Evolutionary conservation across 1,140 invertebrate genomes (phyloP).

Genomic region (Drosophila ercepeae): DNA sequence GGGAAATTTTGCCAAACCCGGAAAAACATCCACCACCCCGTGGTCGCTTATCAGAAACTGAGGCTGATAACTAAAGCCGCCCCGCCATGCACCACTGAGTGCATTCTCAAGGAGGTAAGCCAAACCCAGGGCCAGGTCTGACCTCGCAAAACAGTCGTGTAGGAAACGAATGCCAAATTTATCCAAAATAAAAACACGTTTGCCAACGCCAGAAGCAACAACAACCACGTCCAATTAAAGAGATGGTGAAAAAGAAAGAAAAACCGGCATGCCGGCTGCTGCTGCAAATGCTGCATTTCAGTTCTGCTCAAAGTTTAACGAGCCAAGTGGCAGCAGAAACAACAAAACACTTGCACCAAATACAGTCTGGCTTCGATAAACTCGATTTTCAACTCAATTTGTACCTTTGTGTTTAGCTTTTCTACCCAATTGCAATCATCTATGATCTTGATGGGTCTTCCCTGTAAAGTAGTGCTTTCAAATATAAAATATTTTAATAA

Average conservation of each 20-base stretch:
- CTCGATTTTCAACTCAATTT: neutral
- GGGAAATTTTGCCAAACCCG: too few relatives aligned
- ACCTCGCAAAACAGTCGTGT: conserved; percentile 55
- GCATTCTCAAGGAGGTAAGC: conserved; percentile 53
- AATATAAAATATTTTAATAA: neutral
- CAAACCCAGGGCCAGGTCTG: conserved; percentile 19
- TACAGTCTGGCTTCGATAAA: conserved; percentile 12
- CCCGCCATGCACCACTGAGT: conserved; percentile 46
- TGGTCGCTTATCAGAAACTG: conserved; percentile 31
- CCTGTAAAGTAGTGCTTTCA: neutral
- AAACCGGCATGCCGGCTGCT: conserved; percentile 62
- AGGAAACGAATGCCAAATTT: conserved; percentile 64
- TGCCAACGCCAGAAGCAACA: conserved; percentile 62
- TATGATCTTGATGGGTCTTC: neutral
- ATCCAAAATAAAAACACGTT: conserved; percentile 67
- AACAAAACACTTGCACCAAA: conserved; percentile 12
- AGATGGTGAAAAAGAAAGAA: conserved; percentile 15
- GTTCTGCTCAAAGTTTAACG: conserved; percentile 56
- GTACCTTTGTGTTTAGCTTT: neutral
- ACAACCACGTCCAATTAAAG: conserved; percentile 58
- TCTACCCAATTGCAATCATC: neutral
- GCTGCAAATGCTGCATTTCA: conserved; percentile 44
- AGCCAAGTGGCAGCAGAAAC: conserved; percentile 40
- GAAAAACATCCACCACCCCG: conserved; percentile 18
- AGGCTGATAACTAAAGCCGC: conserved; percentile 45